Conservation (phyloP, 2,113 vertebrate genomes). For the Protobothrops mucrosquamatus region DNA sequence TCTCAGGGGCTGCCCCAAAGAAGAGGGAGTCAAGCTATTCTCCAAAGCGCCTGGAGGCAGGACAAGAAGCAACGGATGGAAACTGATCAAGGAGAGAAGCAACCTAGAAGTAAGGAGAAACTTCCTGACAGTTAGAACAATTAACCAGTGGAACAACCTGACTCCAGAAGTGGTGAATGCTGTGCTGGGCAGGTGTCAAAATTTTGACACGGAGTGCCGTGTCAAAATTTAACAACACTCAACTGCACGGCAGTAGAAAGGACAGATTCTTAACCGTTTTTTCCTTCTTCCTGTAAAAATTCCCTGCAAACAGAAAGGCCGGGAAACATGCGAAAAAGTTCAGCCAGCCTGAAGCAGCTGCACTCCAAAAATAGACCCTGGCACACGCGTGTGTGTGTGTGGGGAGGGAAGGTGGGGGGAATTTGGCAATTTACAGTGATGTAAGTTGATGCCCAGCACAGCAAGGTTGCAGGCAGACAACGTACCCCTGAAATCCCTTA, state of each 20-base stretch:
- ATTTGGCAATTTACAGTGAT: neutral
- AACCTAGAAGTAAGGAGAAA: too few species aligned
- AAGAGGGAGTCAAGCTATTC: too few species aligned
- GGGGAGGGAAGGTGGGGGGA: neutral
- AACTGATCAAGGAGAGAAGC: too few species aligned
- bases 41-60: too few species aligned
- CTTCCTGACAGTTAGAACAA: too few species aligned
- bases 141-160: too few species aligned
- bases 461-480: neutral
- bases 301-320: neutral
- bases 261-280: neutral
- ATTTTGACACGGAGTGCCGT: neutral
- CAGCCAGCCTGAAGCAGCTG: neutral
- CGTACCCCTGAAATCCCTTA: neutral
- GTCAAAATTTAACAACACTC: neutral
- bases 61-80: too few species aligned
- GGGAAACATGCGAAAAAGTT: neutral
- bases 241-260: neutral
- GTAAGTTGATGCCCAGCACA: neutral
- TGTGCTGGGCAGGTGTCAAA: too few species aligned
- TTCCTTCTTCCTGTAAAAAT: neutral
- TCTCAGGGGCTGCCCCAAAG: too few species aligned
- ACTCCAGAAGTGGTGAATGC: too few species aligned
- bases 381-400: neutral
- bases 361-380: neutral